Percentiles rank a stretch among this genome's conserved stretches.
Conservation (phyloP, 2,888 invertebrate species). For the Helobdella robusta region DNA sequence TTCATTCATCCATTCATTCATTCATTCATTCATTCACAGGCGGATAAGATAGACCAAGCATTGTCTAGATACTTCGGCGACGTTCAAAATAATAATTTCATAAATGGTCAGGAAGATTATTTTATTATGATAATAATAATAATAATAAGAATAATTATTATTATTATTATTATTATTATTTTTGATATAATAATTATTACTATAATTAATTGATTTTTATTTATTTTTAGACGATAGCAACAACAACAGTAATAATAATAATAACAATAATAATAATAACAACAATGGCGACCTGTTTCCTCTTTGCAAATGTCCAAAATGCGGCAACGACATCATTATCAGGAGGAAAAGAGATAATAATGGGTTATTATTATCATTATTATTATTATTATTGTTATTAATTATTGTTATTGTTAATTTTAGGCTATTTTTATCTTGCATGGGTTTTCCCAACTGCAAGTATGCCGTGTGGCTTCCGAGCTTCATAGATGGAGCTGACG, state of each 20-base stretch:
- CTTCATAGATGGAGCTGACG: constrained; percentile 59
- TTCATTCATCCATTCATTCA: neutral
- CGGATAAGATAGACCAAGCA: constrained; percentile 64
- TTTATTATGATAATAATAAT: constrained; percentile 15
- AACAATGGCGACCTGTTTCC: neutral
- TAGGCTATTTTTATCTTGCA: constrained; percentile 66
- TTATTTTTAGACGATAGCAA: neutral
- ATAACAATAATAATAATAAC: neutral
- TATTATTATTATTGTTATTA: neutral
- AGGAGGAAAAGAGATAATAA: constrained; percentile 60
- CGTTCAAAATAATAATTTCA: constrained; percentile 33
- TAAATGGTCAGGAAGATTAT: neutral
- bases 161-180: neutral
- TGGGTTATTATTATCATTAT: constrained; percentile 36
- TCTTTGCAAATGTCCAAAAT: constrained; percentile 67
- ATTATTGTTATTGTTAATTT: neutral
- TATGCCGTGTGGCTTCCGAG: constrained; percentile 72
- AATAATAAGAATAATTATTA: constrained; percentile 4
- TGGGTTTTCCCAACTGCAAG: constrained; percentile 69
- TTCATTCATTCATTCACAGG: constrained; percentile 36
- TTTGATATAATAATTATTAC: neutral
- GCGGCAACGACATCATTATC: constrained; percentile 62
- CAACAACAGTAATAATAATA: neutral
- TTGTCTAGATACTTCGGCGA: constrained; percentile 61
- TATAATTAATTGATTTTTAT: neutral